Evolutionary conservation across 2,113 vertebrate genomes (phyloP), one percentile per base, ranked within the genome.

Genomic region (Vimba vimba): DNA sequence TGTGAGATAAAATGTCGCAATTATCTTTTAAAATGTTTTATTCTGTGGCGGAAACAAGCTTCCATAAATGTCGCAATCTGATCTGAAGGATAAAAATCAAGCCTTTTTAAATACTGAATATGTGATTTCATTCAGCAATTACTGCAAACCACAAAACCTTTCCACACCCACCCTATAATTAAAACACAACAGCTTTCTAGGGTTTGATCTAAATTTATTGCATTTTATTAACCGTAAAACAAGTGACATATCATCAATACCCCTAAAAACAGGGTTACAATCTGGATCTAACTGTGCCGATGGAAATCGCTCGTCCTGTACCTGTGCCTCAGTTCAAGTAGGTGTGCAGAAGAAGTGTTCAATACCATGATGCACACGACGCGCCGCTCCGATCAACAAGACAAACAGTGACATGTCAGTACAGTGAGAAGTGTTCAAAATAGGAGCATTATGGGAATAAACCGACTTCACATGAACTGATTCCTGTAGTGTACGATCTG

Each of bases 191-290:
- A 60, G 25, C 4, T 11, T 39, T 78, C 25, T 45, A 64, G 81
- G 60, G 73, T 93, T 95, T 92, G 89, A 91, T 89, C 92, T 74
- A 90, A 93, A 88, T 95, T 93, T 94, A 94, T 93, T 94, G 71
- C 43, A 45, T 92, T 90, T 87, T 83, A 87, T 69, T 47, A 74
- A 64, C 92, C 91, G 93, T 91, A 92, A 93, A 94, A 88, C 84
- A 94, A 94, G 91, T 93, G 91, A 92, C 91, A 89, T 92, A 89
- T 92, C 91, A 92, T 87, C 87, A 90, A 93, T 88, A 89, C 90
- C 90, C 88, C 90, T 91, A 92, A 94, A 93, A 92, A 87, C 92
- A 90, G 79, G 91, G 89, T 93, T 89, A 94, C 90, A 85, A 92
- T 90, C 91, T 91, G 91, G 89, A 92, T 91, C 91, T 87, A 90